Conservation (phyloP, 2,113 vertebrate species). For the Garra rufa region DNA sequence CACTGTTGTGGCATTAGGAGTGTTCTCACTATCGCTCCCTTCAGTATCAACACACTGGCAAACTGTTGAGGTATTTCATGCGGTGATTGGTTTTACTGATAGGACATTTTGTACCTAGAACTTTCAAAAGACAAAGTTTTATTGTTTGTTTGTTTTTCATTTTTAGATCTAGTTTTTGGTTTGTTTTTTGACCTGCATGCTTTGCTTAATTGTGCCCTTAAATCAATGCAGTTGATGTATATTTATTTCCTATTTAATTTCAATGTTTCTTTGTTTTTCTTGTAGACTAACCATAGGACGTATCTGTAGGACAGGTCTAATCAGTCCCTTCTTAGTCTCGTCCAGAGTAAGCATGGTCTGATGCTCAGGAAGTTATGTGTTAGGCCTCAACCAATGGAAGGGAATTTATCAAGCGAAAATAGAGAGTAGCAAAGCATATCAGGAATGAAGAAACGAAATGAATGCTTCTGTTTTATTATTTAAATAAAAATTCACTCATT, state of each 20-base stretch:
- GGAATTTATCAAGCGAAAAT: constrained; percentile 70
- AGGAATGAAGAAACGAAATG: constrained; percentile 74
- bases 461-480: constrained; percentile 71
- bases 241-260: constrained; percentile 52
- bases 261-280: constrained; percentile 66
- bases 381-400: constrained; percentile 69
- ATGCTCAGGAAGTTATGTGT: constrained; percentile 77
- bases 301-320: constrained; percentile 77
- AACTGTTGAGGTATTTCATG: constrained; percentile 99
- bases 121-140: constrained; percentile 75
- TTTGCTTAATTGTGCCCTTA: constrained; percentile 97
- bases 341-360: constrained; percentile 88
- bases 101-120: constrained; percentile 80
- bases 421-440: constrained; percentile 78
- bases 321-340: constrained; percentile 76
- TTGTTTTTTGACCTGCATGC: constrained; percentile 95
- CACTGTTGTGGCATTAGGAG: constrained; percentile 99
- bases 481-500: constrained; percentile 42
- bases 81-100: constrained; percentile 99
- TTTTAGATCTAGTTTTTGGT: constrained; percentile 68
- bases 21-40: constrained; percentile 99
- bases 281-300: constrained; percentile 86
- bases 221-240: constrained; percentile 72
- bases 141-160: constrained; percentile 45
- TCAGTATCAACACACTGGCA: constrained; percentile 95